Evolutionary conservation across 1,140 invertebrate species (phyloP), one percentile per base, ranked within the genome.

Genomic region (Daktulosphaira vitifoliae): DNA sequence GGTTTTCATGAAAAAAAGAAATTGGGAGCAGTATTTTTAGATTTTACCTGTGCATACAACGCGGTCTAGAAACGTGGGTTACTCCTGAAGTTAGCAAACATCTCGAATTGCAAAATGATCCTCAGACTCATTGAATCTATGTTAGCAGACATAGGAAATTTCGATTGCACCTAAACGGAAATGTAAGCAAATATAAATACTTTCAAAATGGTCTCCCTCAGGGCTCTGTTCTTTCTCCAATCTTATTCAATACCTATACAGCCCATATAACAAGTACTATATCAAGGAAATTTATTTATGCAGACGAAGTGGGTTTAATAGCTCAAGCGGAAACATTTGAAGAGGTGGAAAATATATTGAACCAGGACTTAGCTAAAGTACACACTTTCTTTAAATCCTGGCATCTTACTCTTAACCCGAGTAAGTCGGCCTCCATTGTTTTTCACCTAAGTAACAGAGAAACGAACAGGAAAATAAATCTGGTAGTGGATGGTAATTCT

Each of bases 81-180:
- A 16, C 39, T 68, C 23, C 49, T 38, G n/a, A 68, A 65, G 18
- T 46, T 39, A 44, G 23, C 44, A 64, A 20, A 42, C n/a, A 26
- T 64, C 25, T 15, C 44, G 18, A 38, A 38, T 9, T 64, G 56
- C 56, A 38, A 44, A 23, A 64, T 44, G 38, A 46, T 22, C 20
- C 6, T 64, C 7, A 22, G 44, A 1, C 38, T 64, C 25, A 18
- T 64, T 23, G 44, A 46, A 13, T 23, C 38, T 26, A 64, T 64
- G 39, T 44, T 64, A 42, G 56, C 20, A 20, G 22, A 42, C 37
- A n/a, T n/a, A 16, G 54, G 23, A 38, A 33, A 20, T 38, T 62
- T n/a, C 54, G 33, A 18, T n/a, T 62, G 2, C n/a, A 20, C 4
- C 37, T 37, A 22, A 62, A n/a, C n/a, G n/a, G n/a, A n/a, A n/a